These are phyloP conservation scores for Antheraea yamamai DNA, from an alignment of 2,888 invertebrate species.

Conservation along the genomic window DNA sequence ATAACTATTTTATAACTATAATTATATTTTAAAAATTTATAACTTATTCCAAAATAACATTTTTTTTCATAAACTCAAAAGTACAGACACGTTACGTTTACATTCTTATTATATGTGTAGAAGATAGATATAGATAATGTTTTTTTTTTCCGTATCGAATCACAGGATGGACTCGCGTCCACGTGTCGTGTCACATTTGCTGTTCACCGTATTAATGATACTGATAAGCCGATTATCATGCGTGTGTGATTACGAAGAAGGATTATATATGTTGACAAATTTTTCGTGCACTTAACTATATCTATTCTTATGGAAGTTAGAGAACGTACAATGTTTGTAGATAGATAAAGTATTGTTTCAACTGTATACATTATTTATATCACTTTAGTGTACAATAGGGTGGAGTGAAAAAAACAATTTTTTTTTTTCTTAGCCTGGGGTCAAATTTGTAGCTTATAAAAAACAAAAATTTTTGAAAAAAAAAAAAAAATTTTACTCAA, in stretches of 20 bases:
- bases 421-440: too few species aligned
- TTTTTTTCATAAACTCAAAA: too few species aligned
- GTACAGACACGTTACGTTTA: too few species aligned
- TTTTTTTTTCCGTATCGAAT: conserved; percentile 77
- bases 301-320: conserved; percentile 15
- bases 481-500: too few species aligned
- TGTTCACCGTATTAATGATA: conserved; percentile 38
- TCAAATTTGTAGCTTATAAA: too few species aligned
- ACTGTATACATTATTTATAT: background rate
- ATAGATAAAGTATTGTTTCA: conserved; percentile 13
- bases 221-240: conserved; percentile 35
- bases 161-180: conserved; percentile 48
- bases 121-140: too few species aligned
- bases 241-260: conserved; percentile 27
- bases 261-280: conserved; percentile 29
- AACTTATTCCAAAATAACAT: too few species aligned
- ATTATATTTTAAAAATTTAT: too few species aligned
- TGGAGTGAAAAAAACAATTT: too few species aligned
- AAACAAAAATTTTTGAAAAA: too few species aligned
- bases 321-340: conserved; percentile 18
- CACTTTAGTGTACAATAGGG: background rate
- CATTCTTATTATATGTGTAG: too few species aligned
- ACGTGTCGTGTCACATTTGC: conserved; percentile 27
- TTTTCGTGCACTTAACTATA: conserved; percentile 18
- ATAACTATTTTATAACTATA: too few species aligned